These are phyloP conservation scores for Danionella dracula DNA, from an alignment of 2,797 vertebrate genomes.

Conservation along the genomic window DNA sequence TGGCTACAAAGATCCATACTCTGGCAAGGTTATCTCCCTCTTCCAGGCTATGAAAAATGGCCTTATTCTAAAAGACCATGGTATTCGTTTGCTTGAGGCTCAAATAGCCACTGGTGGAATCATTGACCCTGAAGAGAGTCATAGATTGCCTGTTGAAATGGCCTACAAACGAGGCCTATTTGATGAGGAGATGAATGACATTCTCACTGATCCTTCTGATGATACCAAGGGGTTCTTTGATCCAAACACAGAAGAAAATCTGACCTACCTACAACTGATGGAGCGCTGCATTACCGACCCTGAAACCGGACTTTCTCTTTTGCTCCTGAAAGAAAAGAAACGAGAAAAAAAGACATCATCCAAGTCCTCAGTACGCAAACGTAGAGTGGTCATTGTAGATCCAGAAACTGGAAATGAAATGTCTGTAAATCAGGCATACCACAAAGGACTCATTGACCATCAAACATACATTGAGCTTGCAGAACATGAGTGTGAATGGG, in stretches of 20 bases:
- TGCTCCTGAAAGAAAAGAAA: slow-evolving; percentile 92
- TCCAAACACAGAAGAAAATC: slow-evolving; percentile 96
- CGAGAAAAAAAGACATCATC: slow-evolving; percentile 94
- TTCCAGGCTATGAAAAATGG: slow-evolving; percentile 99
- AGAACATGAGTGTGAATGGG: slow-evolving; percentile 98
- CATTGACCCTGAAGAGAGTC: slow-evolving; percentile 92
- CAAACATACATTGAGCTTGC: slow-evolving; percentile 94
- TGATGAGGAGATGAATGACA: slow-evolving; percentile 93
- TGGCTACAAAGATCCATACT: slow-evolving; percentile 92
- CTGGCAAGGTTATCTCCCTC: slow-evolving; percentile 88
- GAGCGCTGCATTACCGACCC: slow-evolving; percentile 86
- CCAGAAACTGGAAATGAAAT: slow-evolving; percentile 96
- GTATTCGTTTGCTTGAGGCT: slow-evolving; percentile 90
- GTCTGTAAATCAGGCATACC: slow-evolving; percentile 96
- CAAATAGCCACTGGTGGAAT: slow-evolving; percentile 97
- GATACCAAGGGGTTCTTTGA: slow-evolving; percentile 99
- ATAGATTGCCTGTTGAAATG: slow-evolving; percentile 87
- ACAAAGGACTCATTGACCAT: slow-evolving; percentile 96
- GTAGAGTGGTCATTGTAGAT: slow-evolving; percentile 94
- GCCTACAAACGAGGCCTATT: slow-evolving; percentile 94
- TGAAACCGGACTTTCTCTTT: slow-evolving; percentile 82
- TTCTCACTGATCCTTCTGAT: slow-evolving; percentile 88
- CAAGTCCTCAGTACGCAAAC: slow-evolving; percentile 96
- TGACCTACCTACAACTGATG: slow-evolving; percentile 93
- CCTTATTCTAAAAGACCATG: slow-evolving; percentile 93